Evolutionary conservation across 2,797 vertebrate genomes (phyloP).

Genomic region (Toxotes lorentzi): DNA sequence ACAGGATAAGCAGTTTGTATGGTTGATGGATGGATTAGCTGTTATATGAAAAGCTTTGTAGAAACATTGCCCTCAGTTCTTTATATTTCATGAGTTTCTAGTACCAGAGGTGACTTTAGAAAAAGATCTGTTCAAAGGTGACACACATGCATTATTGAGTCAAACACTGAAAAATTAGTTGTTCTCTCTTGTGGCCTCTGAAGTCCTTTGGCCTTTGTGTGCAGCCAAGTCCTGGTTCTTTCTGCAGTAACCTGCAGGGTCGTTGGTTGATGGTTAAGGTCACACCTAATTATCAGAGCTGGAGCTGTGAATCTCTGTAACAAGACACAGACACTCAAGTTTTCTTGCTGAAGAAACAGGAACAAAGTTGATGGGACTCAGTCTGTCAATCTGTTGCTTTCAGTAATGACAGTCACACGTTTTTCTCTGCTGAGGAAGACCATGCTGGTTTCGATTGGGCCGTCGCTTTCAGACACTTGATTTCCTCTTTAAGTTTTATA

Average conservation of each 20-base stretch:
- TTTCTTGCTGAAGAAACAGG: conserved; percentile 17
- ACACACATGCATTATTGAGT: conserved; percentile 1
- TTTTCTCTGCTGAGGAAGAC: conserved; percentile 17
- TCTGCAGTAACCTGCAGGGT: conserved; percentile 11
- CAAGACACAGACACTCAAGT: conserved; percentile 8
- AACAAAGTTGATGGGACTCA: conserved; percentile 4
- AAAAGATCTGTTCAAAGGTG: conserved; percentile 5
- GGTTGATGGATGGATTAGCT: conserved; percentile 13
- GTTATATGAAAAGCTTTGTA: conserved; percentile 14
- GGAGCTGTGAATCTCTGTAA: conserved; percentile 12
- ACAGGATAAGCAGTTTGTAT: conserved; percentile 19
- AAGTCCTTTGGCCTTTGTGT: background rate
- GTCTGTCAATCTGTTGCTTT: conserved; percentile 2
- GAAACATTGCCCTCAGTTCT: conserved; percentile 7
- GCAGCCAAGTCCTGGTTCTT: conserved; percentile 5
- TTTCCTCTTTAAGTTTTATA: conserved; percentile 11
- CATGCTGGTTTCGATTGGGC: conserved; percentile 34
- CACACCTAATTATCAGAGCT: conserved; percentile 16
- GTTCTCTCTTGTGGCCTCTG: background rate
- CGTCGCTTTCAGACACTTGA: conserved; percentile 8
- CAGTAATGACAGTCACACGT: background rate
- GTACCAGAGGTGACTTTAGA: background rate
- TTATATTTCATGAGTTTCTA: background rate
- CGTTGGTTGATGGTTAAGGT: conserved; percentile 22
- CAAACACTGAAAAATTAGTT: conserved; percentile 12